Base-by-base conservation (phyloP, 2,113 vertebrate genomes). In the Zapus hudsonius region DNA sequence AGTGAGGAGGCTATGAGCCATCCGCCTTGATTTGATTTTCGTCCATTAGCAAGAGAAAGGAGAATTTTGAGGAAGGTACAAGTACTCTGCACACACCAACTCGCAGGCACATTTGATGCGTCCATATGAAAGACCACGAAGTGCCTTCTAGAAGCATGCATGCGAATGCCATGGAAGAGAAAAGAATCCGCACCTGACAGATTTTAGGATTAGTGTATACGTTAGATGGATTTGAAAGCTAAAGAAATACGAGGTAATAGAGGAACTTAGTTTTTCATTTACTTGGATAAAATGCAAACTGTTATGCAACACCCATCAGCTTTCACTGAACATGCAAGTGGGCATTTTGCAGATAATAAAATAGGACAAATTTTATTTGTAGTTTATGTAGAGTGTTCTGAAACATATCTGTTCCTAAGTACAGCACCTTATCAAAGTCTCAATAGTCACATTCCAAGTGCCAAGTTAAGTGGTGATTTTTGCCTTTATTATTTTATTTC, bases 401-500 rank as follows among this genome's bases (percentile, higher is more conserved):
- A 94, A 94, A 44, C 23, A 69, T 90, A 92, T 38, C 36, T 87
- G 6, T 93, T 87, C 44, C 74, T 73, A 1, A 75, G 9, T n/a
- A n/a, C n/a, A n/a, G n/a, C n/a, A n/a, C n/a, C n/a, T n/a, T n/a
- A n/a, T n/a, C 13, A n/a, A 91, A 93, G 73, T 40, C 9, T 87
- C 11, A 29, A 25, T 59, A 87, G 40, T 91, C 75, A 94, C 42
- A 2, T 91, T 87, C 61, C 33, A 7, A 75, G 66, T 70, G 16
- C 23, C 90, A 40, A n/a, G 3, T 55, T n/a, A 22, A 67, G 5
- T 31, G n/a, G 52, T 64, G 5, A 47, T 78, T 64, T 79, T 92
- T 88, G 16, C 16, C 79, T 92, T 8, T 66, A 33, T 80, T 89
- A 87, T 93, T 84, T 83, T 95, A 81, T 93, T 81, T 92, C 92